These are phyloP conservation scores for Leucania comma DNA, from an alignment of 2,888 invertebrate genomes.

Conservation along the genomic window DNA sequence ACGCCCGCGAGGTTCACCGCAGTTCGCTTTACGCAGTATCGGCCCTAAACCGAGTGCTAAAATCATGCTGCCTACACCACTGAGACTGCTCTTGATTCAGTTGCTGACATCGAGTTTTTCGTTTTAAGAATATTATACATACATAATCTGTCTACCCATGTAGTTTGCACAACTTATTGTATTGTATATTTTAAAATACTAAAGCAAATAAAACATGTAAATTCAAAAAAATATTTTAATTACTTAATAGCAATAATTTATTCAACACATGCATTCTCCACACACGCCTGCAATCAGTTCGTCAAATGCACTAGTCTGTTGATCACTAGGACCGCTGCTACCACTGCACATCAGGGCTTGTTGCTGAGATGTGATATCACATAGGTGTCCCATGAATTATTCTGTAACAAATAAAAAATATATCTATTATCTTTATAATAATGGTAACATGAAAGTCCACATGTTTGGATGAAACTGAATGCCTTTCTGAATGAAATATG, in stretches of 20 bases:
- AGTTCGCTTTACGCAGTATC: too few relatives aligned
- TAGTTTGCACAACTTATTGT: background rate
- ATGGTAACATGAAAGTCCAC: too few relatives aligned
- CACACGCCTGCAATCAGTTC: slow-evolving; percentile 69
- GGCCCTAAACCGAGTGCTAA: too few relatives aligned
- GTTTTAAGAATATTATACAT: background rate
- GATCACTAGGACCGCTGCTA: slow-evolving; percentile 64
- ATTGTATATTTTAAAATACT: background rate
- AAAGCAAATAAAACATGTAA: slow-evolving; percentile 62
- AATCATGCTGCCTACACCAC: too few relatives aligned
- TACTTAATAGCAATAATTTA: slow-evolving; percentile 86
- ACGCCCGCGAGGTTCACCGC: too few relatives aligned
- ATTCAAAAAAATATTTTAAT: slow-evolving; percentile 84
- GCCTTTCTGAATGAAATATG: too few relatives aligned
- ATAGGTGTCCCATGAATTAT: slow-evolving; percentile 62
- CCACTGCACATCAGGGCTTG: slow-evolving; percentile 39
- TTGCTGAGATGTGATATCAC: slow-evolving; percentile 64
- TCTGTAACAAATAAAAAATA: slow-evolving; percentile 57
- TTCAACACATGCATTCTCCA: slow-evolving; percentile 75
- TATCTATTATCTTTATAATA: too few relatives aligned
- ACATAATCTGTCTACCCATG: background rate
- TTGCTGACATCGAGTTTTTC: too few relatives aligned
- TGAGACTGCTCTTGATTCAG: background rate
- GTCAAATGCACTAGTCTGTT: slow-evolving; percentile 72
- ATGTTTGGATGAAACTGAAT: background rate